Evolutionary conservation across 2,797 vertebrate genomes (phyloP), one percentile per base, ranked within the genome.

Genomic region (Lagocephalus sceleratus): DNA sequence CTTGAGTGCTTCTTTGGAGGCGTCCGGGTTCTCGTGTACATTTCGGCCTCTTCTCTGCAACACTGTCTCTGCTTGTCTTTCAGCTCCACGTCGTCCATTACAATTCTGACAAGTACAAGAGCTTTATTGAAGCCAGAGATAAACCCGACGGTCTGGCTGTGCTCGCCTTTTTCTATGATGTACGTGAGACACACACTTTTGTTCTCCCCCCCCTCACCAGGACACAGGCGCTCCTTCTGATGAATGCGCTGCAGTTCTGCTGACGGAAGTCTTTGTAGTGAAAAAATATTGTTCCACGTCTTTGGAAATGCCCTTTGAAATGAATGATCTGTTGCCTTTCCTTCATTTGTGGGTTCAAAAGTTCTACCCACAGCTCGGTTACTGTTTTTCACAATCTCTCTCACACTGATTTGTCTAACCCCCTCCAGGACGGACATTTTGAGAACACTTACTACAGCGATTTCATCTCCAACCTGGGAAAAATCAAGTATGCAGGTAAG

Each of bases 51-150:
- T 35, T 35, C 4, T 35, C 32, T 12, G 12, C 10, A 12, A 35
- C 32, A 35, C 32, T 14, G 32, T 35, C 8, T 35, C 32, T 14
- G 5, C 51, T 58, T 78, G 45, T 78, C 60, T 76, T 60, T 12
- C 91, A 99, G 97, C 88, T 97, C 47, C 95, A 99, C 46, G 64
- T 97, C 0, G 94, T 98, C 68, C 94, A 95, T 82, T 99, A 94
- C 84, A 97, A 97, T 65, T 91, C 93, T 10, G 91, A 83, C 0
- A 92, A 89, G 63, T 98, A 97, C 73, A 32, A 48, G 0, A 97
- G 85, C 79, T 93, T 93, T n/a, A 68, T 87, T 0, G 83, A 89
- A 20, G 97, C 97, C 65, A 86, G 78, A 68, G 83, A 90, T 52
- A 91, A 92, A 26, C 63, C 86, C 0, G 88, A 95, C 0, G 97